phyloP scores from a whole-genome alignment of 1,140 invertebrate species.

The Druon quercuslanigerum region DNA sequence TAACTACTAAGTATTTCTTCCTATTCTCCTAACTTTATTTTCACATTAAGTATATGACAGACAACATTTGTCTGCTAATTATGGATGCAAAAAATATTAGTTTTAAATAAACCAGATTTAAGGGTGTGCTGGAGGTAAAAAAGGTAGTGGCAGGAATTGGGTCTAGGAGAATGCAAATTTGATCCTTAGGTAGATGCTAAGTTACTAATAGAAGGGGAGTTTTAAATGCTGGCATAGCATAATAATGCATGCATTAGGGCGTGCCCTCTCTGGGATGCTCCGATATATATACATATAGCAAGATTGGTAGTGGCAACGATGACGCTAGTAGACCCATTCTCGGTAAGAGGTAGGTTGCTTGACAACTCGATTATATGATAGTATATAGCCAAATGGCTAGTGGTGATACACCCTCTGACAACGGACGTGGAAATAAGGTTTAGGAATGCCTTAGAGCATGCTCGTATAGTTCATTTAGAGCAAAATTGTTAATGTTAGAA shows the following conservation, averaged over 20 bases:
- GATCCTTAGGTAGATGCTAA: constrained; percentile 34
- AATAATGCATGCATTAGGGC: constrained; percentile 63
- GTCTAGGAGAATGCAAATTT: neutral
- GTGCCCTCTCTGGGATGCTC: neutral
- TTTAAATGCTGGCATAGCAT: constrained; percentile 60
- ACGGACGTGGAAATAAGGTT: neutral
- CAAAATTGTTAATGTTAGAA: neutral
- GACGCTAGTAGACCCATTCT: constrained; percentile 59
- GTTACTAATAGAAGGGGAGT: constrained; percentile 59
- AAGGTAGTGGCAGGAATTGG: too few species aligned
- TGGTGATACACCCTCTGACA: constrained; percentile 60
- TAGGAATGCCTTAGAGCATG: neutral
- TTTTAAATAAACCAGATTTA: too few species aligned
- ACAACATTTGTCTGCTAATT: too few species aligned
- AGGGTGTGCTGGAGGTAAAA: too few species aligned
- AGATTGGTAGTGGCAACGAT: constrained; percentile 46
- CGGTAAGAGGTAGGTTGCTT: constrained; percentile 65
- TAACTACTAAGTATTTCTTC: too few species aligned
- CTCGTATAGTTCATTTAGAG: neutral
- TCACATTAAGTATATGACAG: too few species aligned
- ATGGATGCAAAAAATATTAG: too few species aligned
- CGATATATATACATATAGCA: too few species aligned
- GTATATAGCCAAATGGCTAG: constrained; percentile 61
- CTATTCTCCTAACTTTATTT: too few species aligned
- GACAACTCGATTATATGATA: constrained; percentile 68